A percentile compares a stretch with the other conserved stretches of the same genome.
phyloP scores from a whole-genome alignment of 1,140 invertebrate species.

The Trichonephila clavata region DNA sequence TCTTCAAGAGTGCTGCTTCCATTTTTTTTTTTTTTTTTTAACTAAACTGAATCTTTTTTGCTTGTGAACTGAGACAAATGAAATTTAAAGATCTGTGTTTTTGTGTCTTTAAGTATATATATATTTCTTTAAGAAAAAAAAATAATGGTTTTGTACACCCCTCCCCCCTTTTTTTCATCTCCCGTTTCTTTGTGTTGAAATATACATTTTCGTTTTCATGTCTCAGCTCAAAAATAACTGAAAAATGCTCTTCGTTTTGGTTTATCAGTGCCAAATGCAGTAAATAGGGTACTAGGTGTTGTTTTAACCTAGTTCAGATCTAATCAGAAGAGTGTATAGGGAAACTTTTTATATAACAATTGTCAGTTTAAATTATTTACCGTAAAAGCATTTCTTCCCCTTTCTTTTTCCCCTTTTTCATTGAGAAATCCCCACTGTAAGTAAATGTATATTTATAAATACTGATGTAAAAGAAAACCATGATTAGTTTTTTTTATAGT shows the following conservation, averaged over 20 bases:
- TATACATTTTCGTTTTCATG: background rate
- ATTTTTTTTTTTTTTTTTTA: background rate
- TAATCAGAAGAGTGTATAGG: background rate
- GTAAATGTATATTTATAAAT: conserved; percentile 66
- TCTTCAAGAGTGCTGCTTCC: background rate
- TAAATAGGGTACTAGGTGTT: background rate
- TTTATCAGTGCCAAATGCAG: conserved; percentile 45
- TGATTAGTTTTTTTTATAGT: conserved; percentile 33
- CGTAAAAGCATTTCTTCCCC: background rate
- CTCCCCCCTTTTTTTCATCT: no score
- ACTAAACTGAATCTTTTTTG: background rate
- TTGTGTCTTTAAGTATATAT: conserved; percentile 1
- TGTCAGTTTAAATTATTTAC: background rate
- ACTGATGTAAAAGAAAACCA: conserved; percentile 12
- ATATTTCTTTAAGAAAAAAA: background rate
- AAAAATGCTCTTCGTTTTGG: conserved; percentile 20
- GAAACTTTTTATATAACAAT: background rate
- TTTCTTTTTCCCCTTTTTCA: background rate
- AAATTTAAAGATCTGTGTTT: background rate
- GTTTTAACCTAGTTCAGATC: background rate
- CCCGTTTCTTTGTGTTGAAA: background rate
- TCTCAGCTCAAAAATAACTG: conserved; percentile 14
- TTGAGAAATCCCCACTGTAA: conserved; percentile 4
- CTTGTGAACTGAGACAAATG: background rate
- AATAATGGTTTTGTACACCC: background rate